These are phyloP conservation scores for Atherix ibis DNA, from an alignment of 2,888 invertebrate genomes.

Conservation along the genomic window DNA sequence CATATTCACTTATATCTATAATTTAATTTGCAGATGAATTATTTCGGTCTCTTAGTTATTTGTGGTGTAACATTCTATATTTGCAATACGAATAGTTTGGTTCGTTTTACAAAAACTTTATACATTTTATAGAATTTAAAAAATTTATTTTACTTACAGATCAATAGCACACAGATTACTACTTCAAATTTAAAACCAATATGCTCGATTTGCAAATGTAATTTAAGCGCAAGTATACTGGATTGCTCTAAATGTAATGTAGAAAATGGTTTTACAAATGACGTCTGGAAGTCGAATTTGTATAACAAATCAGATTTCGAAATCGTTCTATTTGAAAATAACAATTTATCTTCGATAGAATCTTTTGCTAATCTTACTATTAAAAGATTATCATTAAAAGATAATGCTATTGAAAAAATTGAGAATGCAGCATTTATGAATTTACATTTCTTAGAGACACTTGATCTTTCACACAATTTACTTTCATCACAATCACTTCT, in stretches of 20 bases:
- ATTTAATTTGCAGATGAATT: too few relatives aligned
- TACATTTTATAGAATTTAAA: too few relatives aligned
- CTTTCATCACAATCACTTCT: slow-evolving; percentile 41
- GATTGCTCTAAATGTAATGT: slow-evolving; percentile 40
- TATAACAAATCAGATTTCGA: slow-evolving; percentile 21
- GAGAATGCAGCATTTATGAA: slow-evolving; percentile 45
- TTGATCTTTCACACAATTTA: slow-evolving; percentile 56
- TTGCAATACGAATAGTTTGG: too few relatives aligned
- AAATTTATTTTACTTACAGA: too few relatives aligned
- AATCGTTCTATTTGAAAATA: slow-evolving; percentile 22
- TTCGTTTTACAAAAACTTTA: too few relatives aligned
- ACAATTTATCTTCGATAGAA: slow-evolving; percentile 20
- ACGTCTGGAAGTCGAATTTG: slow-evolving; percentile 36
- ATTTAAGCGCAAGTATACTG: slow-evolving; percentile 29
- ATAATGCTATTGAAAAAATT: slow-evolving; percentile 47
- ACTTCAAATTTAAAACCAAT: slow-evolving; percentile 15
- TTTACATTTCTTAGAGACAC: slow-evolving; percentile 40
- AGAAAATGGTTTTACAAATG: slow-evolving; percentile 34
- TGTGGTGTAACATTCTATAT: too few relatives aligned
- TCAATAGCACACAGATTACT: too few relatives aligned
- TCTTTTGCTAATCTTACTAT: slow-evolving; percentile 36
- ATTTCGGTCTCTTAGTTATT: too few relatives aligned
- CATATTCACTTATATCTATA: too few relatives aligned
- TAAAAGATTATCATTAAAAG: slow-evolving; percentile 41
- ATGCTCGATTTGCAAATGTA: slow-evolving; percentile 40